These are phyloP conservation scores for Agrochola lychnidis DNA, from an alignment of 2,888 invertebrate species.

Conservation along the genomic window DNA sequence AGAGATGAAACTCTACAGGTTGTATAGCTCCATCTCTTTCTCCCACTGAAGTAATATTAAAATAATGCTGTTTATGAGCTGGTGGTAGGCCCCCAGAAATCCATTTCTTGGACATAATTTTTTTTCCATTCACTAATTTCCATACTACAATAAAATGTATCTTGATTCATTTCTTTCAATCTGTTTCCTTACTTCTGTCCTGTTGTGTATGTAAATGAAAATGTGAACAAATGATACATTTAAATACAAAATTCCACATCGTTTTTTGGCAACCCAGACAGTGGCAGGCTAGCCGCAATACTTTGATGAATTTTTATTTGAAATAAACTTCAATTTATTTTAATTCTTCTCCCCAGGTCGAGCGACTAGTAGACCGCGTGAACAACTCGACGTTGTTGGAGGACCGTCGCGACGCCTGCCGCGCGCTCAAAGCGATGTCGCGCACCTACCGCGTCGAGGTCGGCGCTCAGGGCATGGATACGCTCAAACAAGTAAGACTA, in stretches of 20 bases:
- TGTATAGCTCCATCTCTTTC: too few species aligned
- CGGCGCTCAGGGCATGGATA: conserved; percentile 97
- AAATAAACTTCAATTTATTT: not conserved
- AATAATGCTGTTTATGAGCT: too few species aligned
- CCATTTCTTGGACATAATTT: not conserved
- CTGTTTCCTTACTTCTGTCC: not conserved
- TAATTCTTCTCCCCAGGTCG: conserved; percentile 92
- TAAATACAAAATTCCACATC: not conserved
- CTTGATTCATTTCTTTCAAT: not conserved
- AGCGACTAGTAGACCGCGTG: conserved; percentile 97
- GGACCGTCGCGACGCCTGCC: conserved; percentile 98
- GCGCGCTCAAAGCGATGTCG: conserved; percentile 97
- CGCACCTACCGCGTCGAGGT: conserved; percentile 98
- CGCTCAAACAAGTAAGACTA: conserved; percentile 90
- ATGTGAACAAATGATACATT: not conserved
- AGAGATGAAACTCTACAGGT: too few species aligned
- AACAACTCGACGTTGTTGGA: conserved; percentile 98
- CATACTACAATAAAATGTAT: not conserved
- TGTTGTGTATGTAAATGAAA: not conserved
- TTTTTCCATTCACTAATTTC: not conserved
- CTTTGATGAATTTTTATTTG: not conserved
- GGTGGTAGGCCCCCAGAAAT: too few species aligned
- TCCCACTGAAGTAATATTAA: too few species aligned
- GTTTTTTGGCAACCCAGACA: not conserved
- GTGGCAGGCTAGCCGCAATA: not conserved